phyloP scores from a whole-genome alignment of 2,888 invertebrate genomes.

The Phalera bucephala region DNA sequence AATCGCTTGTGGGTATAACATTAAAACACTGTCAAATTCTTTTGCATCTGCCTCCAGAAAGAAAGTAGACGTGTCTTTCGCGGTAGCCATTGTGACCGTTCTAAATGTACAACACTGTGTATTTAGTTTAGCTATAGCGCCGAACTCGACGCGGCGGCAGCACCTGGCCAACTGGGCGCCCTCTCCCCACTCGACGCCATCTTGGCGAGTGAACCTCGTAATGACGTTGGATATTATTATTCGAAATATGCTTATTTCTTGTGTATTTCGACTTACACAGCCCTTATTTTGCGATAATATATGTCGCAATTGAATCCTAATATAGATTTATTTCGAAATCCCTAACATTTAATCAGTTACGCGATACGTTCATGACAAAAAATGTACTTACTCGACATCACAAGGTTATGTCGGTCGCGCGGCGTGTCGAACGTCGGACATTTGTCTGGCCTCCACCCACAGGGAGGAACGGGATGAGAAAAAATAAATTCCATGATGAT shows the following conservation, averaged over 20 bases:
- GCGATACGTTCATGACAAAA: slow-evolving; percentile 49
- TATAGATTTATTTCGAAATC: slow-evolving; percentile 13
- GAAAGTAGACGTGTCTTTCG: slow-evolving; percentile 96
- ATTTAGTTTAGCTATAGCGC: slow-evolving; percentile 82
- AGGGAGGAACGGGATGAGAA: slow-evolving; percentile 68
- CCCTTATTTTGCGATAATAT: slow-evolving; percentile 24
- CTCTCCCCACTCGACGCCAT: slow-evolving; percentile 82
- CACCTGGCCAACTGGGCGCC: slow-evolving; percentile 83
- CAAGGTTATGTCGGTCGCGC: slow-evolving; percentile 79
- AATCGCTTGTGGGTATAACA: slow-evolving; percentile 95
- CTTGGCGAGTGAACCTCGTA: slow-evolving; percentile 73
- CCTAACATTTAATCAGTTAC: slow-evolving; percentile 21
- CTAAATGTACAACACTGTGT: slow-evolving; percentile 83
- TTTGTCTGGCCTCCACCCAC: slow-evolving; percentile 77
- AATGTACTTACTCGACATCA: slow-evolving; percentile 73
- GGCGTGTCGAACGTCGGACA: slow-evolving; percentile 73
- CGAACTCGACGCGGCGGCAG: slow-evolving; percentile 84
- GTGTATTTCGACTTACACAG: slow-evolving; percentile 35
- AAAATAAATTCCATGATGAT: slow-evolving; percentile 62
- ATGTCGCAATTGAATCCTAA: slow-evolving; percentile 13
- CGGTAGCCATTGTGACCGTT: slow-evolving; percentile 90
- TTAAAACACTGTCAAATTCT: slow-evolving; percentile 94
- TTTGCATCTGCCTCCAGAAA: slow-evolving; percentile 94
- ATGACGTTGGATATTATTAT: slow-evolving; percentile 80
- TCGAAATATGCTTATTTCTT: slow-evolving; percentile 54